Base-by-base conservation (phyloP, 2,113 vertebrate genomes). In the Pseudopipra pipra region DNA sequence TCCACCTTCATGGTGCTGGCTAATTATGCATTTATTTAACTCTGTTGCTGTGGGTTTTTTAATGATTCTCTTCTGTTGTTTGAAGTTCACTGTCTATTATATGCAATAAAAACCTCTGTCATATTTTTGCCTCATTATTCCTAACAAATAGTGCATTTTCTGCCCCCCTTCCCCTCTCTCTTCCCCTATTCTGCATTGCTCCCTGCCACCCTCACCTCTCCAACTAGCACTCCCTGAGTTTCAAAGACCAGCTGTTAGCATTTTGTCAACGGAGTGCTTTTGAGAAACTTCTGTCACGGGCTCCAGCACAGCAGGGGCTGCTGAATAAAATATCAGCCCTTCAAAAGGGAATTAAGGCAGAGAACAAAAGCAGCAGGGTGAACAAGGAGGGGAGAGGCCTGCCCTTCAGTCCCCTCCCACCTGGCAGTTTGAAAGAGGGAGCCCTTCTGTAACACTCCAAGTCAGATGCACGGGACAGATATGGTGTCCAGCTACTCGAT, bases 11-110 rank as follows among this genome's bases (percentile, higher is more conserved):
- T 97, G 95, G 96, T 43, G 81, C 96, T 97, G 95, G 95, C 96
- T 98, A 98, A 98, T 98, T 98, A 98, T 97, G 98, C 98, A 98
- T 98, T 98, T 98, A 98, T 98, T 98, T 98, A 98, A 98, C 97
- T 98, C 96, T 82, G 94, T 97, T 98, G 90, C 95, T 97, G 95
- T 95, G 87, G 7, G 84, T 97, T 97, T 97, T 98, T 98, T 97
- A 98, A 98, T 97, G 97, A 98, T 96, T 97, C 96, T 96, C 96
- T 51, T 43, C 97, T 98, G 97, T 97, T 98, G 97, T 98, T 98
- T 98, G 98, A 98, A 98, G 96, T 97, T 97, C 92, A 68, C 96
- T 98, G 97, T 98, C 98, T 98, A 98, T 98, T 98, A 98, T 98
- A 98, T 96, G 97, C 97, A 97, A 98, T 98, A 98, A 98, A 98